Base-by-base conservation (phyloP, 2,888 invertebrate species). In the Eilema sororculum region DNA sequence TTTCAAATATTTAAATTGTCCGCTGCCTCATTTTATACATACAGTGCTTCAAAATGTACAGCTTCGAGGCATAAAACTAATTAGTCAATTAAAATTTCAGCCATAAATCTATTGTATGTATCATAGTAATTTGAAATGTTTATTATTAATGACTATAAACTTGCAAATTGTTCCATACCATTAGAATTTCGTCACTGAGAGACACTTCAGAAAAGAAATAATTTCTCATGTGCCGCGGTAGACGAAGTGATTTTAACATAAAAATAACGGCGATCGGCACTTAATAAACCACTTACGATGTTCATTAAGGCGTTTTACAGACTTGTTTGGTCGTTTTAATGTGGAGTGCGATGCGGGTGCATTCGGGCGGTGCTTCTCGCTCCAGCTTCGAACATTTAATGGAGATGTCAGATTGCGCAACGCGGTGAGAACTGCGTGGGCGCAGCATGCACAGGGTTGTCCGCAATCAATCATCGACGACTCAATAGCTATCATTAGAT, bases 241-340 rank as follows among this genome's bases (percentile, higher is more conserved):
- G 84, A 86, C 86, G 81, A 82, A 84, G 84, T 83, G 86, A 87
- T 84, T 89, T 90, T 90, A 90, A 88, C 91, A 92, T 92, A 91
- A 92, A 94, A 94, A 91, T 94, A 94, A 93, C 91, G 92, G 92
- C 92, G 88, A 89, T 91, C 89, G 87, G 87, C 95, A 94, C 94
- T 95, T 91, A 90, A 92, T 94, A 92, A 91, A 92, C 90, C 95
- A 95, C 95, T 95, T 92, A 94, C 94, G 91, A 90, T 80, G 89
- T 90, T 94, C 93, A 93, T 94, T 94, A 93, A 91, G 87, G 88
- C 87, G 88, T 90, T 90, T 87, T 89, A 88, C 86, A 86, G 81
- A 88, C 89, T 86, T 89, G 89, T 91, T 91, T 87, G 91, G 90
- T 93, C 90, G 91, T 87, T 93, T 93, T 93, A 93, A 93, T 93